Evolutionary conservation across 2,113 vertebrate species (phyloP).

Genomic region (Pica pica): DNA sequence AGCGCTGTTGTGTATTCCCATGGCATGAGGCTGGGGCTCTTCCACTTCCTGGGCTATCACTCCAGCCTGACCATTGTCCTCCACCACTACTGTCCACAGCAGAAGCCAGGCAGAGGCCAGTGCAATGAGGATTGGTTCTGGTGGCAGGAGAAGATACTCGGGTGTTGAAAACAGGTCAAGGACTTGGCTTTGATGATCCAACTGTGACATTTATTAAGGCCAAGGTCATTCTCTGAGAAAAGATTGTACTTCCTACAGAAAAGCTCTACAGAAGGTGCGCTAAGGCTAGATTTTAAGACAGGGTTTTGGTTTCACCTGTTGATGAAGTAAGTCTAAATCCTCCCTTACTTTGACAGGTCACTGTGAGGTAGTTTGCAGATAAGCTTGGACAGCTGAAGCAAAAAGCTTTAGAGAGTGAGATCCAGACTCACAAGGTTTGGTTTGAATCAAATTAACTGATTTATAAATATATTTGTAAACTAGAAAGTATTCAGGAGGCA

Average conservation of each 20-base stretch:
- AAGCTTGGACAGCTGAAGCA: neutral
- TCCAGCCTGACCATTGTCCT: neutral
- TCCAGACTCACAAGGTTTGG: neutral
- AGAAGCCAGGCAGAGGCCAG: neutral
- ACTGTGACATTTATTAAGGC: neutral
- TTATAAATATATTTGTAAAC: neutral
- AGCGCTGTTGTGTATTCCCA: neutral
- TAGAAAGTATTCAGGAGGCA: neutral
- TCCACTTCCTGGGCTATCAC: neutral
- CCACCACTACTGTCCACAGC: fast-evolving
- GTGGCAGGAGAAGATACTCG: neutral
- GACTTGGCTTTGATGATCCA: neutral
- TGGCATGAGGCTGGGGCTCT: fast-evolving
- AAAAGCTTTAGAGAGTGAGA: neutral
- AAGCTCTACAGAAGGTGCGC: neutral
- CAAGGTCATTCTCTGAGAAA: neutral
- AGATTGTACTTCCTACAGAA: neutral
- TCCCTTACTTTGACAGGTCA: neutral
- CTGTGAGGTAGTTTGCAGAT: neutral
- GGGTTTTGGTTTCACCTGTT: neutral
- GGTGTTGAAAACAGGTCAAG: neutral
- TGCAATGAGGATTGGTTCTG: neutral
- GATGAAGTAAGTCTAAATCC: neutral
- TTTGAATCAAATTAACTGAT: neutral
- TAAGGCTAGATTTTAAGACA: neutral